These are phyloP conservation scores for Glaucopsyche alexis DNA, from an alignment of 2,888 invertebrate species.

Conservation along the genomic window DNA sequence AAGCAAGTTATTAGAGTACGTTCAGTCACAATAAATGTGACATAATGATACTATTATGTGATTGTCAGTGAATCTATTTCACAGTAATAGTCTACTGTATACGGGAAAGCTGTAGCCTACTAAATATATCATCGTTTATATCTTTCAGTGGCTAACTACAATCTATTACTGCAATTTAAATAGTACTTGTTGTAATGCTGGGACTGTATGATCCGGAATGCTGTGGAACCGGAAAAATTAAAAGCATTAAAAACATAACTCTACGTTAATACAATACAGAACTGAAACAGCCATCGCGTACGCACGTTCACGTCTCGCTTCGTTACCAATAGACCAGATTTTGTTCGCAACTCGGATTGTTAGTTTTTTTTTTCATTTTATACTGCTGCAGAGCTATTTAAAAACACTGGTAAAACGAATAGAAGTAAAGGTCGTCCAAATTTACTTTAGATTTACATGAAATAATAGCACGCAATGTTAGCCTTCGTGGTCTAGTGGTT, in stretches of 20 bases:
- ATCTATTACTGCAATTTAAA: not conserved
- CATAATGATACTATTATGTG: not conserved
- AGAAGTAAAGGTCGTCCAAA: no score
- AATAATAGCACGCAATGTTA: no score
- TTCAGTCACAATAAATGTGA: constrained; percentile 2
- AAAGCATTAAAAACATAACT: no score
- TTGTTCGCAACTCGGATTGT: no score
- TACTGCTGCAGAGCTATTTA: no score
- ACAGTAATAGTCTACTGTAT: not conserved
- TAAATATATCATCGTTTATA: not conserved
- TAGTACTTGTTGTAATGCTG: not conserved
- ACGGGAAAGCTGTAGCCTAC: not conserved
- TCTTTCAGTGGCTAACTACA: constrained; percentile 1
- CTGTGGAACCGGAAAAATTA: no score
- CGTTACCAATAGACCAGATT: constrained; percentile 60
- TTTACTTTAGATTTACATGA: no score
- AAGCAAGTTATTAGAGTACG: not conserved
- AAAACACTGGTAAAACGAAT: no score
- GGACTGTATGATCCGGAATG: no score
- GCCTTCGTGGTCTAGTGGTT: no score
- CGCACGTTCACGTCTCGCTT: constrained; percentile 58
- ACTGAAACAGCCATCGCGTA: constrained; percentile 34
- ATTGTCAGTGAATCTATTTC: not conserved
- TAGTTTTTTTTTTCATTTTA: no score
- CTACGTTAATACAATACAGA: no score